Conservation (phyloP, 2,113 vertebrate genomes). For the Harpagus bidentatus region DNA sequence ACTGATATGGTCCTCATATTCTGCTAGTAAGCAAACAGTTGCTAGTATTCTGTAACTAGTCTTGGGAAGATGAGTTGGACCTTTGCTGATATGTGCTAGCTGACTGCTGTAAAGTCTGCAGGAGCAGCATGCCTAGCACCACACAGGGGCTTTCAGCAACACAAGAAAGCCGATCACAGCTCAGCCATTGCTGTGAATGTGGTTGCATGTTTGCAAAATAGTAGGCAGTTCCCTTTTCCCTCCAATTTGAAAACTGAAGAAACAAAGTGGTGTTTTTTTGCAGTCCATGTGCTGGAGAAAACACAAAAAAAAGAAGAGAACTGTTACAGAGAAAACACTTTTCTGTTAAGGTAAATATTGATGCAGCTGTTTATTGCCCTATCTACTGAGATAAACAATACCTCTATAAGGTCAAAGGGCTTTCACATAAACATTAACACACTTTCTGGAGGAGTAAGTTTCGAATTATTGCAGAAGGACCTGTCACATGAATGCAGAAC, state of each 20-base stretch:
- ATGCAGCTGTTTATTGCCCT: constrained; percentile 12
- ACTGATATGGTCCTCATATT: not conserved
- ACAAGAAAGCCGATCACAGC: not conserved
- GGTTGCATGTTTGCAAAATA: not conserved
- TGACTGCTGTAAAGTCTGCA: not conserved
- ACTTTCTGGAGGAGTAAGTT: not conserved
- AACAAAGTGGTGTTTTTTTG: not conserved
- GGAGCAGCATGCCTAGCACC: not conserved
- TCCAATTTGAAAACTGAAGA: not conserved
- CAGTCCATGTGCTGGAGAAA: not conserved
- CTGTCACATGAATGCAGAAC: not conserved
- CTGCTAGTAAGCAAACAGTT: not conserved
- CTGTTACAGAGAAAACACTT: not conserved
- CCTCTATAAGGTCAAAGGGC: not conserved
- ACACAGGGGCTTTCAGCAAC: not conserved
- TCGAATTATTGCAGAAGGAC: not conserved
- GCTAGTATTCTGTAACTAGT: not conserved
- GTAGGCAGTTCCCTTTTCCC: not conserved
- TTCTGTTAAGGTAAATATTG: constrained; percentile 24
- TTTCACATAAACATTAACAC: not conserved
- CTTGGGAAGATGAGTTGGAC: not conserved
- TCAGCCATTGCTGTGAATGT: not conserved
- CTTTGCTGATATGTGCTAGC: not conserved
- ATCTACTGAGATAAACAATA: not conserved
- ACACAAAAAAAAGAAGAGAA: not conserved